A percentile compares a stretch with the other conserved stretches of the same genome.
These are phyloP conservation scores for Bradypodion ventrale DNA, from an alignment of 2,797 vertebrate species.

Conservation along the genomic window DNA sequence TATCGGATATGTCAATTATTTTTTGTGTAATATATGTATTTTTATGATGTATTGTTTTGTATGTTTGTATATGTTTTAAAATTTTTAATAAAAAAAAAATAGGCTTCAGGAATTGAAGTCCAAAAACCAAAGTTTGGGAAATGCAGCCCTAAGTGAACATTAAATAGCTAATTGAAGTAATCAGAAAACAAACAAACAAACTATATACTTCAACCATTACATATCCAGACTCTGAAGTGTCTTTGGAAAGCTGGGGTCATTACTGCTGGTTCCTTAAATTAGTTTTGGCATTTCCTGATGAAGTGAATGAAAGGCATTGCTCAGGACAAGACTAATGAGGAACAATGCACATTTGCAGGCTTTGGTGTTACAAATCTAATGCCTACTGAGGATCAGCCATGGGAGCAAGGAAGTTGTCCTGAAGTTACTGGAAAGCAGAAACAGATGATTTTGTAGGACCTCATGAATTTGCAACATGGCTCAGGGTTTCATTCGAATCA, in stretches of 20 bases:
- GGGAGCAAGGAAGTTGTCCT: slow-evolving; percentile 64
- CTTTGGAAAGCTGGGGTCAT: slow-evolving; percentile 69
- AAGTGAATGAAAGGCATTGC: slow-evolving; percentile 67
- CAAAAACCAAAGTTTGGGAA: no score
- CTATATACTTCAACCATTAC: slow-evolving; percentile 47
- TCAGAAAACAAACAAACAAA: slow-evolving; percentile 33
- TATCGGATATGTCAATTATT: no score
- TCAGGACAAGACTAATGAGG: slow-evolving; percentile 72
- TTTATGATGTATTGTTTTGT: no score
- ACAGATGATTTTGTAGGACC: slow-evolving; percentile 64
- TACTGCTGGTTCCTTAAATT: slow-evolving; percentile 71
- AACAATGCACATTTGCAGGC: slow-evolving; percentile 68
- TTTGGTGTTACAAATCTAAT: slow-evolving; percentile 70
- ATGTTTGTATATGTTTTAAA: no score
- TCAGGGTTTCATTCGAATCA: slow-evolving; percentile 55
- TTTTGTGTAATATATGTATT: no score
- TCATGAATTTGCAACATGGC: slow-evolving; percentile 58
- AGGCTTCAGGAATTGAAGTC: no score
- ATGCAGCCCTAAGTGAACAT: slow-evolving; percentile 49
- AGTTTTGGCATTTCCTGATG: slow-evolving; percentile 62
- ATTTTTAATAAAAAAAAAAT: no score
- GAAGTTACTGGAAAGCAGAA: slow-evolving; percentile 63
- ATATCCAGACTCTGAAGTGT: slow-evolving; percentile 50
- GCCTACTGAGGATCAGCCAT: slow-evolving; percentile 67
- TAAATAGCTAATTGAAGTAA: slow-evolving; percentile 53